Base-by-base conservation (phyloP, 2,888 invertebrate species). In the Drymonia ruficornis region DNA sequence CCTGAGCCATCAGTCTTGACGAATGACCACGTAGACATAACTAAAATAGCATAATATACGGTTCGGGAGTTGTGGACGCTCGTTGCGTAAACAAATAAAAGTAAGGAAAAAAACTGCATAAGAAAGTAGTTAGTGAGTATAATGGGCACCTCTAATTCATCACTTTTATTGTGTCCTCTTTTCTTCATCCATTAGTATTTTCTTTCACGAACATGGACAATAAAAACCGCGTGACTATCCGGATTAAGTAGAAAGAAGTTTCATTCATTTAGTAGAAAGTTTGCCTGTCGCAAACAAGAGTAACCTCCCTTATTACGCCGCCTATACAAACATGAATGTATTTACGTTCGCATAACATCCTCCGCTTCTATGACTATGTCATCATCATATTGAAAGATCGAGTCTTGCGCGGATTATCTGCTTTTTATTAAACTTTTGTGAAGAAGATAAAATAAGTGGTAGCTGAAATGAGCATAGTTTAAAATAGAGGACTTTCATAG, bases 241-340 rank as follows among this genome's bases (percentile, higher is more conserved):
- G 15, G 16, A 36, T 9, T 18, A 34, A 16, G 16, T 28, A 45
- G 69, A 72, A 76, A 80, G 70, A 77, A 76, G 61, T 71, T 71
- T 69, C 66, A 73, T 70, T 78, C 72, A 76, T 81, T 76, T 72
- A 71, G 70, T 62, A 73, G 74, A 70, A 78, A 78, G 79, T 81
- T 82, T 81, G 74, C 70, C 67, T 53, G 65, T 53, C 59, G 68
- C 78, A 84, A 83, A 82, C 81, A 81, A 68, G 63, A 70, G 56
- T 69, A 76, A 76, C 76, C 76, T 76, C 72, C 65, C 69, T 80
- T 83, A 85, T 84, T 84, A 82, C 74, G 61, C 63, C 59, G 66
- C 80, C 83, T 80, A 67, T 76, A 72, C 80, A 82, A 84, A 84
- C 74, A 81, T 49, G 71, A 70, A 65, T 45, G 66, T 67, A 60